phyloP scores from a whole-genome alignment of 2,888 invertebrate genomes.

The Nasonovia ribisnigri region DNA sequence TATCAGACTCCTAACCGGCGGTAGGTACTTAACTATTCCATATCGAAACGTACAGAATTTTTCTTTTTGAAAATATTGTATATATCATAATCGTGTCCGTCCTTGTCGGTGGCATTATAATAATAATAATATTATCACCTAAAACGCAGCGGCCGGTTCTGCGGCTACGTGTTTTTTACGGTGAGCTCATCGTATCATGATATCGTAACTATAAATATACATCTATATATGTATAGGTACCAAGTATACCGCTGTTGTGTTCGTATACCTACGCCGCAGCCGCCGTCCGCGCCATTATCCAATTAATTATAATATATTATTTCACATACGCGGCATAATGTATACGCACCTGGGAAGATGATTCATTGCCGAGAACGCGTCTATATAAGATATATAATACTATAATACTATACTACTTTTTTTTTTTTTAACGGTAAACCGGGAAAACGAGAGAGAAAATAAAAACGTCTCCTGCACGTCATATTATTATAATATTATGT shows the following conservation, averaged over 20 bases:
- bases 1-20: no score
- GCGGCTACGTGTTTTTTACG: background rate
- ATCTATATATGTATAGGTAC: background rate
- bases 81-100: background rate
- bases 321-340: background rate
- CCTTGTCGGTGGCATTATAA: background rate
- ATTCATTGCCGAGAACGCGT: background rate
- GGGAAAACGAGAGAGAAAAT: background rate
- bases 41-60: no score
- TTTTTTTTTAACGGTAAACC: background rate
- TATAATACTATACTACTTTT: no score
- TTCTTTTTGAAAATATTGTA: background rate
- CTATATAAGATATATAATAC: background rate
- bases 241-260: background rate
- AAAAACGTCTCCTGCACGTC: background rate
- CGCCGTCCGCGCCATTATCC: constrained; percentile 2
- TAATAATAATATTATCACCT: background rate
- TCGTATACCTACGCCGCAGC: background rate
- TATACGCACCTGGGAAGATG: background rate
- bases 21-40: no score
- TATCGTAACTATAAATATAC: background rate
- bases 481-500: background rate
- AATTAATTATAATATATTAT: constrained; percentile 17
- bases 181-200: background rate
- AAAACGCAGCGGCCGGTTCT: background rate